Evolutionary conservation across 2,113 vertebrate genomes (phyloP), one percentile per base, ranked within the genome.

Genomic region (Amphiprion percula): DNA sequence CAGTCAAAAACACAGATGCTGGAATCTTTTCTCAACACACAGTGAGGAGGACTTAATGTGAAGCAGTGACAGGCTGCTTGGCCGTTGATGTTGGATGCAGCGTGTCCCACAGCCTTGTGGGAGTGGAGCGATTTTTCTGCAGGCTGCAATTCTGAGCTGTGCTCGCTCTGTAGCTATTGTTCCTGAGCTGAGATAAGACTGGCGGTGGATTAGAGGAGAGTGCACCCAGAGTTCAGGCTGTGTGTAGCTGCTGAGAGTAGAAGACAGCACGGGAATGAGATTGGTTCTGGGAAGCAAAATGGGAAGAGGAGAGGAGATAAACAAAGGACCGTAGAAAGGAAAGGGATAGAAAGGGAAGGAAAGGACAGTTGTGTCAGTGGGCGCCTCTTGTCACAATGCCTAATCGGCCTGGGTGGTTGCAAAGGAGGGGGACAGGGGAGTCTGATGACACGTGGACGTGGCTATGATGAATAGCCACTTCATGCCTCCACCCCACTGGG

Each of bases 381-480:
- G 71, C 10, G 23, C 17, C 64, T 74, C 28, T 53, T 74, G 83
- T 81, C 63, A 23, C 56, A 64, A 67, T 47, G 83, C 68, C 76
- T 80, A 84, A 89, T 91, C 90, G 86, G 64, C 63, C 19, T 77
- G 60, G 87, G 82, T 87, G 90, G 87, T 87, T 84, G 33, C 66
- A 37, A 33, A 63, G 70, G 55, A 80, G 58, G 58, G 28, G 19
- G 65, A 33, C 55, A 73, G 41, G 56, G 64, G 33, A 61, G 64
- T 58, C 28, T 62, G 66, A 82, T 88, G 89, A 88, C 90, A 80
- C 63, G 59, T 82, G 90, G 87, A 93, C 54, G 24, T 77, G 80
- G 55, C 68, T 68, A 56, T 93, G 94, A 95, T 94, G 80, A 91
- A 94, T 90, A 86, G 87, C 86, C 83, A 86, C 91, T 90, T 88